These are phyloP conservation scores for Phymorhynchus buccinoides DNA, from an alignment of 1,140 invertebrate genomes.

Conservation along the genomic window DNA sequence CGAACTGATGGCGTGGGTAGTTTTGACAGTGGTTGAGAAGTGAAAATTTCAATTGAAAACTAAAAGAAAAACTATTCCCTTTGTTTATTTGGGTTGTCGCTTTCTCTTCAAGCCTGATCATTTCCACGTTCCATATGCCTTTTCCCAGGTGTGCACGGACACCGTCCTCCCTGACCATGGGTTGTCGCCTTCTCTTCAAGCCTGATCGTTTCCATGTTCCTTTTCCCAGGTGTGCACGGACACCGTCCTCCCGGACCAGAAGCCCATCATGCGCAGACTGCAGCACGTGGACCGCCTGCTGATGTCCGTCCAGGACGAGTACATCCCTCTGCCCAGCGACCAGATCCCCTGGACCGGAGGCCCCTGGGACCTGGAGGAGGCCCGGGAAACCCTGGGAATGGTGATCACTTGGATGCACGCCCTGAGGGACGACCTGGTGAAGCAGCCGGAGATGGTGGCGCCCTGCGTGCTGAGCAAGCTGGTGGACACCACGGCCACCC, in stretches of 20 bases:
- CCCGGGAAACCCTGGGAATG: not conserved
- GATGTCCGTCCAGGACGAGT: not conserved
- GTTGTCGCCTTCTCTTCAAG: no score
- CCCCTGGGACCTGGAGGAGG: not conserved
- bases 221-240: not conserved
- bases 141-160: not conserved
- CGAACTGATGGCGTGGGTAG: no score
- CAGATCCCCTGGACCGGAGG: not conserved
- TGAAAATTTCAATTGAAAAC: no score
- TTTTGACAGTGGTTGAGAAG: no score
- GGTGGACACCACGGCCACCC: not conserved
- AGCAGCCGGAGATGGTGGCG: not conserved
- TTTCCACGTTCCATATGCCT: no score
- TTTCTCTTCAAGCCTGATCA: no score
- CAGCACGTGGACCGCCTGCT: not conserved
- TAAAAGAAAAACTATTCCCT: no score
- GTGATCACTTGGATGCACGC: not conserved
- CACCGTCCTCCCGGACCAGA: not conserved
- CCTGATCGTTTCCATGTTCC: no score
- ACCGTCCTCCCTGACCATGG: not conserved
- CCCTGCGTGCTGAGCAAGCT: not conserved
- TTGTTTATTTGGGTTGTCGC: no score
- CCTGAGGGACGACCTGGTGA: not conserved
- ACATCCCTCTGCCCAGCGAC: not conserved
- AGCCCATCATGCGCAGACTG: not conserved